Evolutionary conservation across 2,113 vertebrate species (phyloP).

Genomic region (Cavia porcellus): DNA sequence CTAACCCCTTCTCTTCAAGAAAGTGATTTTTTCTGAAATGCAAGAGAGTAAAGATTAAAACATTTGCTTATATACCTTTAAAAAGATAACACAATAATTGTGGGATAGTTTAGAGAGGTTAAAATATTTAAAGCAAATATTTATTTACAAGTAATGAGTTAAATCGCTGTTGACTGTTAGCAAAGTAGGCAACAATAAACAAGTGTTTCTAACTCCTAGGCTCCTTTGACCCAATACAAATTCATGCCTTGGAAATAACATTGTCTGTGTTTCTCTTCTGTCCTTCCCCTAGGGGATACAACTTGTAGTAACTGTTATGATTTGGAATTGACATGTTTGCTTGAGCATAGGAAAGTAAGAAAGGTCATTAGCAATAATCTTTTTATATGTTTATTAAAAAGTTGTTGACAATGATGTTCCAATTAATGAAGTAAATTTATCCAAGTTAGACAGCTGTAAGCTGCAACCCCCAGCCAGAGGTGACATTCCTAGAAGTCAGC

Average conservation of each 20-base stretch:
- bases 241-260: neutral
- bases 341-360: neutral
- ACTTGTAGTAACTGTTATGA: neutral
- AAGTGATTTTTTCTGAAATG: neutral
- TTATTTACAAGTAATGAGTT: neutral
- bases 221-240: neutral
- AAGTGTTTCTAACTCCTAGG: neutral
- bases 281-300: neutral
- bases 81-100: neutral
- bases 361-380: conserved; percentile 2
- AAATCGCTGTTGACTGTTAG: neutral
- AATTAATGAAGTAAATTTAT: neutral
- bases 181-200: neutral
- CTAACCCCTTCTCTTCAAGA: neutral
- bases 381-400: conserved; percentile 33
- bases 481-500: neutral
- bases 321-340: neutral
- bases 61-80: neutral
- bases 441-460: neutral
- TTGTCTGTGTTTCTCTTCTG: neutral
- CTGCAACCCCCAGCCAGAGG: neutral
- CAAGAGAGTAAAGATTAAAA: neutral
- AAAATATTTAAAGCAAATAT: conserved; percentile 3
- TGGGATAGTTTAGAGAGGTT: neutral
- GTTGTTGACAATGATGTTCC: neutral